Evolutionary conservation across 1,140 invertebrate species (phyloP).

Genomic region (Maniola jurtina): DNA sequence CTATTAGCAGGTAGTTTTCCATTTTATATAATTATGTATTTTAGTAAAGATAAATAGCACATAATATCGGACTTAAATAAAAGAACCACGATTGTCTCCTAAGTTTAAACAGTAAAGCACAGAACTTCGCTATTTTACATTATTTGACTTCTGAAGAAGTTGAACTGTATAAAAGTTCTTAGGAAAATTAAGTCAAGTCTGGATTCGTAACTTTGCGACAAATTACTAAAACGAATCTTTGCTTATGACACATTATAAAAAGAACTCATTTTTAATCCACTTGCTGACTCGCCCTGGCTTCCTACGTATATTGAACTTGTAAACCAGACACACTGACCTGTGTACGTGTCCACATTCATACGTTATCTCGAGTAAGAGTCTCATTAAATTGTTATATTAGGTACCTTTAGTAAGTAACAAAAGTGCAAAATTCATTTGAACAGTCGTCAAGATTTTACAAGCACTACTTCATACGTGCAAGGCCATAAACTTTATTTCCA

Average conservation of each 20-base stretch:
- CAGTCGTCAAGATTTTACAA: neutral
- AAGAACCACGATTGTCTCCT: neutral
- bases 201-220: neutral
- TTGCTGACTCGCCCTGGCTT: too few species aligned
- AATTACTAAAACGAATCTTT: neutral
- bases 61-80: neutral
- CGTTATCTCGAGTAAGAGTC: too few species aligned
- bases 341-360: too few species aligned
- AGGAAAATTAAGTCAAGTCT: constrained; percentile 2
- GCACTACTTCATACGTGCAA: neutral
- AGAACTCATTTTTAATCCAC: too few species aligned
- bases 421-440: neutral
- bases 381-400: too few species aligned
- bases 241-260: neutral
- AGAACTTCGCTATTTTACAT: neutral
- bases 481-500: constrained; percentile 3
- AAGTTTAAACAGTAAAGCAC: neutral
- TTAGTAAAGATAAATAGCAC: too few species aligned
- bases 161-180: neutral
- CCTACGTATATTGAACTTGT: too few species aligned
- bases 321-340: too few species aligned
- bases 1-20: too few species aligned
- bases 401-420: neutral
- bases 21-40: too few species aligned
- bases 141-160: neutral